phyloP scores from a whole-genome alignment of 2,113 vertebrate genomes.

The Verasper variegatus region DNA sequence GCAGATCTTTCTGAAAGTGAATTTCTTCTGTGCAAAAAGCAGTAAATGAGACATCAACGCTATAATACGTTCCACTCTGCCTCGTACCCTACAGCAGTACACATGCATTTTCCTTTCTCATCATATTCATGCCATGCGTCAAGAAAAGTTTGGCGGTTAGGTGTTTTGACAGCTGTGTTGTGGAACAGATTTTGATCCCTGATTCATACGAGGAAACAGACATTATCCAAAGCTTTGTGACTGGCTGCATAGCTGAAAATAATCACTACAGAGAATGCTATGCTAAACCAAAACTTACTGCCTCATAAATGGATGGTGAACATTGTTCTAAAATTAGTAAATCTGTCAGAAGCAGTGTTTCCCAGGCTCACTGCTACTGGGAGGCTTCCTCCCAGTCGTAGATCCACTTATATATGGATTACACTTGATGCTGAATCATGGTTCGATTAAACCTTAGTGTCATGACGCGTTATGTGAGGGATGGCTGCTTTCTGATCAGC shows the following conservation, averaged over 20 bases:
- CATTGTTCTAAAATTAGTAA: slow-evolving; percentile 67
- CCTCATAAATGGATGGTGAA: slow-evolving; percentile 56
- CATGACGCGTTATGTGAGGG: slow-evolving; percentile 19
- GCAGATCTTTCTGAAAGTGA: not conserved
- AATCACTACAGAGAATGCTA: slow-evolving; percentile 56
- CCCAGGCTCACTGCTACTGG: slow-evolving; percentile 17
- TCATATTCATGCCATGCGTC: slow-evolving; percentile 42
- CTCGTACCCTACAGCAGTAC: slow-evolving; percentile 16
- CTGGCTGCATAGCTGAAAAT: slow-evolving; percentile 51
- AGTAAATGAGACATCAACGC: not conserved
- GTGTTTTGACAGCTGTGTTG: slow-evolving; percentile 77
- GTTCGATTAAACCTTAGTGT: not conserved
- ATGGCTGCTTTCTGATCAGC: slow-evolving; percentile 21
- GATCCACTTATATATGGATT: slow-evolving; percentile 34
- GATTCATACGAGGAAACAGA: slow-evolving; percentile 79
- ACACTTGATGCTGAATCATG: slow-evolving; percentile 4
- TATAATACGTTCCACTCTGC: slow-evolving; percentile 30
- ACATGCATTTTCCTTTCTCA: slow-evolving; percentile 27
- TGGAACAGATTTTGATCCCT: slow-evolving; percentile 65
- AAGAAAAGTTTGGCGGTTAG: slow-evolving; percentile 58
- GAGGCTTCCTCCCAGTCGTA: slow-evolving; percentile 35
- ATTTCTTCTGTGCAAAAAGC: not conserved
- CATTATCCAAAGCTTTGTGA: slow-evolving; percentile 62
- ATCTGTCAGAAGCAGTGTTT: slow-evolving; percentile 59
- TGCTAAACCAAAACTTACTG: slow-evolving; percentile 65